These are phyloP conservation scores for Mantis religiosa DNA, from an alignment of 2,888 invertebrate genomes.

Conservation along the genomic window DNA sequence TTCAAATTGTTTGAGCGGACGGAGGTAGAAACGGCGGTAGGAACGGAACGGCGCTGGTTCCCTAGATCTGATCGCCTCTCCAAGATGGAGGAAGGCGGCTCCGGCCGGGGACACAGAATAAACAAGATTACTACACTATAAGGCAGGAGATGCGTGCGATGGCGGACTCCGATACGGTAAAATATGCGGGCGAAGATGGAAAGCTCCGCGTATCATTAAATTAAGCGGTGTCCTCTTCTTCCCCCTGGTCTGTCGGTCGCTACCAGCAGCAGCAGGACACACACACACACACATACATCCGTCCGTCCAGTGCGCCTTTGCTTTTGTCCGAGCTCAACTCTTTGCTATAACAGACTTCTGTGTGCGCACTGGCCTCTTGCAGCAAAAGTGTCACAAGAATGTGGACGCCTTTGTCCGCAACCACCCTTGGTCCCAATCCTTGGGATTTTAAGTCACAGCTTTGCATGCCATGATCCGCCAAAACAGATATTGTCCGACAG, in stretches of 20 bases:
- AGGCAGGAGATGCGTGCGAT: not conserved
- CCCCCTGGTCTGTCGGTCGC: not conserved
- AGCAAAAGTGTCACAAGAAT: not conserved
- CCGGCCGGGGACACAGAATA: not conserved
- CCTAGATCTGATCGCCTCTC: not conserved
- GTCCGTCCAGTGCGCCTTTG: not conserved
- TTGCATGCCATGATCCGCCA: not conserved
- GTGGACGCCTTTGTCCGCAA: not conserved
- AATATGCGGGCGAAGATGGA: conserved; percentile 17
- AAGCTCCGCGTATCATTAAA: conserved; percentile 13
- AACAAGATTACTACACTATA: not conserved
- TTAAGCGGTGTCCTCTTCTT: conserved; percentile 14
- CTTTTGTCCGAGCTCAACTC: not conserved
- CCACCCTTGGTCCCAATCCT: not conserved
- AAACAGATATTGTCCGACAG: not conserved
- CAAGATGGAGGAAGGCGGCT: not conserved
- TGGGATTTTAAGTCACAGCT: not conserved
- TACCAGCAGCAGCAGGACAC: not conserved
- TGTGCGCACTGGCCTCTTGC: not conserved
- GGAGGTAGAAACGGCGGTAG: not conserved
- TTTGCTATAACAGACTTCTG: not conserved
- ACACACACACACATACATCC: not conserved
- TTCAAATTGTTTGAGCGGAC: too few relatives aligned
- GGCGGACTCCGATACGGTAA: conserved; percentile 4
- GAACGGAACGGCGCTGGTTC: not conserved